Base-by-base conservation (phyloP, 2,888 invertebrate genomes). In the Nudaria mundana region DNA sequence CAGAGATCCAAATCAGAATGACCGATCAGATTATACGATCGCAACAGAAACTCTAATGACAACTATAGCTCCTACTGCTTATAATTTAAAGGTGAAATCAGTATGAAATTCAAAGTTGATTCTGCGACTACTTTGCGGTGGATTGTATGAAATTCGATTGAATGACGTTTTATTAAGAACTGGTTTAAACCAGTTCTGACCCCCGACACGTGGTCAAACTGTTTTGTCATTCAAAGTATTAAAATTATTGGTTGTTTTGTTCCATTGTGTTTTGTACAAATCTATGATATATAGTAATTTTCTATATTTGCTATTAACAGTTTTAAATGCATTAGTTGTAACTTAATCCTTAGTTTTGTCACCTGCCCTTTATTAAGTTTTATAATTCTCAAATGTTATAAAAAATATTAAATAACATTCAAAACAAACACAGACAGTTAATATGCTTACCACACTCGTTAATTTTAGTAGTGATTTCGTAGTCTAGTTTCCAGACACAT, bases 141-240 rank as follows among this genome's bases (percentile, higher is more conserved):
- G 47, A 56, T 59, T 71, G 73, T 76, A 68, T 63, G 60, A 71
- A 76, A 78, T 82, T 78, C 77, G 78, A 83, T 81, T 83, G 80
- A 85, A 84, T 83, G 71, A 74, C 68, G 64, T 77, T 82, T 80
- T 80, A 78, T 81, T 79, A 69, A 55, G 69, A 82, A 85, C 86
- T 76, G 81, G 87, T 83, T 75, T 18, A 51, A 58, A 83, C 86
- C 76, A 71, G 87, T 84, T 81, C 55, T 57, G 74, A 71, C 75
- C 76, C 76, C 61, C 47, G 81, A 77, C 87, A 87, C 87, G 88
- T 87, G 88, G 87, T 86, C 84, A 84, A 39, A 30, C 34, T 58
- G 66, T 70, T 76, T 81, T 83, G 82, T 83, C 76, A 78, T 76
- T 77, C 66, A 71, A 69, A 63, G 66, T 73, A 76, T 78, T 75